A percentile compares a stretch with the other conserved stretches of the same genome.
Conservation (phyloP, 2,113 vertebrate species). For the Lanius collurio region DNA sequence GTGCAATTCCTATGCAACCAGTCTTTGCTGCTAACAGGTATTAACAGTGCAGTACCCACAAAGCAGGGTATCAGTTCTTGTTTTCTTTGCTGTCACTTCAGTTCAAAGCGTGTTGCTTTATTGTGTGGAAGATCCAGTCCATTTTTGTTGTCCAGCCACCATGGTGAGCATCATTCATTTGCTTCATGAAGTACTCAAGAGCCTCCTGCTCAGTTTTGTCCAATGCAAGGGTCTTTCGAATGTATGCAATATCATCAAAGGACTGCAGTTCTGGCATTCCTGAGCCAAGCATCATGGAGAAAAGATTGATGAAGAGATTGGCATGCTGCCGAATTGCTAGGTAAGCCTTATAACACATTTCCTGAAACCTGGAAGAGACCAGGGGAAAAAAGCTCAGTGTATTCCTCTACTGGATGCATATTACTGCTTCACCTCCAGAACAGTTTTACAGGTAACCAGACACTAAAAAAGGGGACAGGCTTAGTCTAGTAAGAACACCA, state of each 20-base stretch:
- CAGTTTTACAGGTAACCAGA: neutral
- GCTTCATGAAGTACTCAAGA: constrained; percentile 98
- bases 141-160: constrained; percentile 99
- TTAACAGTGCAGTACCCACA: constrained; percentile 76
- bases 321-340: constrained; percentile 94
- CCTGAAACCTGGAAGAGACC: constrained; percentile 85
- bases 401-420: neutral
- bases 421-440: neutral
- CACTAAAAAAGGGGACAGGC: neutral
- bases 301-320: constrained; percentile 97
- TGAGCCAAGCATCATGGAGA: constrained; percentile 97
- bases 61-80: constrained; percentile 46
- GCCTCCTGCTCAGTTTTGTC: constrained; percentile 96
- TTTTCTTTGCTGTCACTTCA: constrained; percentile 69
- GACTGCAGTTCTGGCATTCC: constrained; percentile 98
- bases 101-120: constrained; percentile 96
- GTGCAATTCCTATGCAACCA: constrained; percentile 79
- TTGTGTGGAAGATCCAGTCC: constrained; percentile 99
- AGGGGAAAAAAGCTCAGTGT: neutral
- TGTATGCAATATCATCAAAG: constrained; percentile 96
- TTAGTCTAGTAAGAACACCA: neutral
- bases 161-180: constrained; percentile 98
- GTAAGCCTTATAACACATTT: constrained; percentile 97
- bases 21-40: constrained; percentile 70
- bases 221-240: constrained; percentile 95